Evolutionary conservation across 2,113 vertebrate species (phyloP), one percentile per base, ranked within the genome.

Genomic region (Podarcis cretensis): DNA sequence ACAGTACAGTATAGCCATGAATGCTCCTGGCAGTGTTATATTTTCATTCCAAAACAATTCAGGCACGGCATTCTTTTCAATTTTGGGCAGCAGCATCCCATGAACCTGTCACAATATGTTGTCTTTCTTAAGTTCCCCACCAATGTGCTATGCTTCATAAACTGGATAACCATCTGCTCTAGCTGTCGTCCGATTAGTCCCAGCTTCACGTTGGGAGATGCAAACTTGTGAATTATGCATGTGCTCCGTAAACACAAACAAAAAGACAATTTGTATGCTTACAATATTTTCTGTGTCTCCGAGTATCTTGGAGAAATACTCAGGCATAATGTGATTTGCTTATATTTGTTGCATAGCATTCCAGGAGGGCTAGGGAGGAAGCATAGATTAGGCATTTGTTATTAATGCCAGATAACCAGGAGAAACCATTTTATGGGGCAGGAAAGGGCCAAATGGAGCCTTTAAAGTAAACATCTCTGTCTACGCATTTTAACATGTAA

Each of bases 361-460:
- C 0, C 1, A 40, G 75, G n/a, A 4, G 16, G 25, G 9, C 2
- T n/a, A 20, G 30, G 76, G 74, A 57, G 71, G 59, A 37, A 83
- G 40, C 48, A 54, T 54, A 54, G 48, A 12, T 54, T 54, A 54
- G 48, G 9, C 48, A 54, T 54, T 54, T 54, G 48, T 54, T 54
- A 54, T 54, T 54, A 54, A 54, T 54, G 48, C 48, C 48, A 54
- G 48, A 54, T 12, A 54, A 48, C 48, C 48, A 48, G 20, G 21
- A 0, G 66, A 65, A 76, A 18, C 71, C 80, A 83, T 83, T 66
- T 48, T 18, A 21, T 30, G n/a, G 27, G 0, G 0, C 2, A 16
- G 73, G 35, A 18, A 54, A 3, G 0, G 21, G 63, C 0, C 0
- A 71, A 80, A 3, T 1, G 66, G 25, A 32, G 6, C 14, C 86